Evolutionary conservation across 1,140 invertebrate species (phyloP), one percentile per base, ranked within the genome.

Genomic region (Pentalonia nigronervosa): DNA sequence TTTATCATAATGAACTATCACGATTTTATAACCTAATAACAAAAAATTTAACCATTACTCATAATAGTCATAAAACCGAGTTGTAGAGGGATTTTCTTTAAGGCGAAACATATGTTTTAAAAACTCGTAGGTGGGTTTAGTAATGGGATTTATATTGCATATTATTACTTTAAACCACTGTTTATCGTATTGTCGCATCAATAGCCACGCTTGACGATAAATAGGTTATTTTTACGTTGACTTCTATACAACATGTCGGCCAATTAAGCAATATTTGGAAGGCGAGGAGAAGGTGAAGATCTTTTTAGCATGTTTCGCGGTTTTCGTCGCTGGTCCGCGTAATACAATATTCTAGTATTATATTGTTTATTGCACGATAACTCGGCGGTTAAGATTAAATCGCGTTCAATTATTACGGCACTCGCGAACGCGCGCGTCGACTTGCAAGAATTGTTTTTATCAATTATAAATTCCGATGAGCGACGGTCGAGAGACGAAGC

Each of bases 391-490:
- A 76, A 76, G 14, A n/a, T 76, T 76, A 76, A n/a, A n/a, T 76
- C n/a, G 4, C 2, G 60, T n/a, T 76, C 60, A 76, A 76, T 76
- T 76, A 76, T 76, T n/a, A n/a, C 60, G 14, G 60, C 30, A 76
- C 60, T 76, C 17, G 60, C 7, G 6, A 76, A 76, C 30, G 30
- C 30, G 17, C 4, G 30, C 30, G 95, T 94, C 96, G 95, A 94
- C 95, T 96, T 96, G 96, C 95, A 89, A 36, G 11, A 89, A 84
- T 84, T 84, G 83, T 84, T 84, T 84, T 45, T 45, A 84, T 11
- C 21, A 84, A 84, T 84, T 84, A 76, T n/a, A 84, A 84, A 84
- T 14, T 2, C 41, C 14, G 20, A 23, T 34, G 23, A 41, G 41
- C 41, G 36, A 84, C 21, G 34, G 60, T 0, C 9, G 60, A 11